Conservation (phyloP, 2,113 vertebrate genomes). For the Euleptes europaea region DNA sequence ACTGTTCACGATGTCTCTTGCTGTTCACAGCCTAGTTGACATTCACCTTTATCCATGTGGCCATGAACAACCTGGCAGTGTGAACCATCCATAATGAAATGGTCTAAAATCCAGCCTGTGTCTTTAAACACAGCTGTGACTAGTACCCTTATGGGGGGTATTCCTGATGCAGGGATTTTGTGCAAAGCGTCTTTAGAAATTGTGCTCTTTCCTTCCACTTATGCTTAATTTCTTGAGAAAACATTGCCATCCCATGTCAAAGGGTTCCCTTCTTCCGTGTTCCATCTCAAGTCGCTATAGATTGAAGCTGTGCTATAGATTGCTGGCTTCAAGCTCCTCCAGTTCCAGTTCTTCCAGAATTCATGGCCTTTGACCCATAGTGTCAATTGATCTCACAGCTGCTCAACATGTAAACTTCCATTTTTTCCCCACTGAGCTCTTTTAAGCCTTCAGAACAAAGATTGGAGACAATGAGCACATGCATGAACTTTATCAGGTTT, state of each 20-base stretch:
- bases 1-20: neutral
- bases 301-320: neutral
- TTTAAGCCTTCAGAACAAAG: neutral
- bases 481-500: neutral
- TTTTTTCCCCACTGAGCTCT: constrained; percentile 33
- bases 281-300: neutral
- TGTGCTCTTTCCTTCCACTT: constrained; percentile 1
- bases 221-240: constrained; percentile 22
- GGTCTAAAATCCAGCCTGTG: neutral
- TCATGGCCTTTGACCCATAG: constrained; percentile 30
- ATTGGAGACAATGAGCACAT: neutral
- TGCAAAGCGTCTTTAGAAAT: neutral
- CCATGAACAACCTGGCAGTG: neutral
- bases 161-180: neutral
- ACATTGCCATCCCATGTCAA: neutral
- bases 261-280: neutral
- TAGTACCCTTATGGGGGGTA: neutral
- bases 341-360: neutral
- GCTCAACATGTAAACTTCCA: constrained; percentile 14
- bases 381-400: constrained; percentile 30
- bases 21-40: neutral
- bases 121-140: neutral
- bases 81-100: neutral
- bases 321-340: neutral
- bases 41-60: neutral